Evolutionary conservation across 2,113 vertebrate species (phyloP).

Genomic region (Asarcornis scutulata): DNA sequence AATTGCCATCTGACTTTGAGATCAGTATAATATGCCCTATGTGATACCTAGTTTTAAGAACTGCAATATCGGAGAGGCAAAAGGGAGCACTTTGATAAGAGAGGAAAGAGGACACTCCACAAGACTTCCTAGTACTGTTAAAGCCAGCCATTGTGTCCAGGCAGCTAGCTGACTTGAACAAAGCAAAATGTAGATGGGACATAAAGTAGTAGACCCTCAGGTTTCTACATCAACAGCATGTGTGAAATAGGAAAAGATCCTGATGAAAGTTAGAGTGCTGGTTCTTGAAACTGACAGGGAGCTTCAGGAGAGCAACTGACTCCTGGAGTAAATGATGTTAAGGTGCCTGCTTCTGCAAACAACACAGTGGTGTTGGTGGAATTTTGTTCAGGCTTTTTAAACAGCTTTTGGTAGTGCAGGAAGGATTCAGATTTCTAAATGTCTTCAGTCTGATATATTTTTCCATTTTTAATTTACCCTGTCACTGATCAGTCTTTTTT

Average conservation of each 20-base stretch:
- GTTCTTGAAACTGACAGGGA: not conserved
- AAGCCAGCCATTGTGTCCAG: not conserved
- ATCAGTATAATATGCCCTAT: not conserved
- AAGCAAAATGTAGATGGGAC: not conserved
- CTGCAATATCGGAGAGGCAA: not conserved
- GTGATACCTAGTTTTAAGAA: not conserved
- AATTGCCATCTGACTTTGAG: not conserved
- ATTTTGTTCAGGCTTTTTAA: not conserved
- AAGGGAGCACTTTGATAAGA: not conserved
- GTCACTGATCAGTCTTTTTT: not conserved
- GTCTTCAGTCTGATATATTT: not conserved
- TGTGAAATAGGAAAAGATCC: not conserved
- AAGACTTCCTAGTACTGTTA: not conserved
- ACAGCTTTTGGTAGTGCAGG: not conserved
- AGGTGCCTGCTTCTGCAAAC: not conserved
- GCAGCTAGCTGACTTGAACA: not conserved
- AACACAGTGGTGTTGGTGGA: accelerated
- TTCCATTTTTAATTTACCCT: not conserved
- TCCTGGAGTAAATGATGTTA: accelerated
- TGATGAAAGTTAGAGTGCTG: not conserved
- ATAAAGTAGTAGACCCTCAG: not conserved
- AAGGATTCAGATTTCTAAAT: not conserved
- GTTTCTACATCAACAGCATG: not conserved
- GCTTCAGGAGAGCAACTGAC: not conserved
- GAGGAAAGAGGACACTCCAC: not conserved